Conservation (phyloP, 2,113 vertebrate genomes). For the Nesogale talazaci region DNA sequence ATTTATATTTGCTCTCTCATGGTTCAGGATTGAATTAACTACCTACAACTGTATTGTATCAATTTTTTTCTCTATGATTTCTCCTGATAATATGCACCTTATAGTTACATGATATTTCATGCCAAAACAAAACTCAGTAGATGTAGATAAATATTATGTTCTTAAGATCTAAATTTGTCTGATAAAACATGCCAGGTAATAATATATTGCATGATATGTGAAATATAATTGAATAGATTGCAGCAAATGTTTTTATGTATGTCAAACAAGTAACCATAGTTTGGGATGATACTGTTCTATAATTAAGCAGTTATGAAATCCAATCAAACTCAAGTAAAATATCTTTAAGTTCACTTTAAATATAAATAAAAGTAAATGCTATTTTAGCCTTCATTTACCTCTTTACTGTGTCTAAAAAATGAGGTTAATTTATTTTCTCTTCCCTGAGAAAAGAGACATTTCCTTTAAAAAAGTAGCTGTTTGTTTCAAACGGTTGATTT, state of each 20-base stretch:
- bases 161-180: neutral
- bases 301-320: neutral
- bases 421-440: no score
- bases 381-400: no score
- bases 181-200: neutral
- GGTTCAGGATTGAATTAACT: constrained; percentile 26
- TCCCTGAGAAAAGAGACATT: no score
- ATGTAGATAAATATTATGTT: neutral
- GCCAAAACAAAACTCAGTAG: neutral
- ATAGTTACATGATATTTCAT: neutral
- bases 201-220: neutral
- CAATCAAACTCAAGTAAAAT: neutral
- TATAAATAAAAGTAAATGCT: no score
- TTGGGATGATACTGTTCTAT: neutral
- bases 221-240: neutral
- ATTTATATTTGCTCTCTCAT: neutral
- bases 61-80: neutral
- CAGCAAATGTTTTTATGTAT: neutral
- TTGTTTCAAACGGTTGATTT: no score
- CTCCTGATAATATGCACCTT: neutral
- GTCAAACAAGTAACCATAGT: neutral
- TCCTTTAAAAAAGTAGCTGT: no score
- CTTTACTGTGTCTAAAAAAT: no score
- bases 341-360: no score
- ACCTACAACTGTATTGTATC: neutral